Conservation (phyloP, 2,888 invertebrate genomes). For the Lysandra coridon region DNA sequence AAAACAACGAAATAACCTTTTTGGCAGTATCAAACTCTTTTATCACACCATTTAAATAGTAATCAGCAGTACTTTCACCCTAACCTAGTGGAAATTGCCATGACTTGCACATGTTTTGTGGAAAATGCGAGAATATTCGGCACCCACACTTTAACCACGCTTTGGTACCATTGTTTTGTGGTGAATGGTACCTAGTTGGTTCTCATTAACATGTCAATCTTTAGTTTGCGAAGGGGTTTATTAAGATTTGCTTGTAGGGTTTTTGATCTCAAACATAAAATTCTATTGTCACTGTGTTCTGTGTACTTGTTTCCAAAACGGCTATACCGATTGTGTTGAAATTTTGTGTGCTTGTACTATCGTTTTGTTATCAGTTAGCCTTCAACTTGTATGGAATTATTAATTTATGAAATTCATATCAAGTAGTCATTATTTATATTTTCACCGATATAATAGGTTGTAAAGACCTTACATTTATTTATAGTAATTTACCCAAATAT, state of each 20-base stretch:
- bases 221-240: background rate
- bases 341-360: too few relatives aligned
- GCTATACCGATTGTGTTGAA: too few relatives aligned
- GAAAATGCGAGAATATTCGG: background rate
- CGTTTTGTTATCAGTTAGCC: too few relatives aligned
- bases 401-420: background rate
- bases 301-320: background rate
- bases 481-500: background rate
- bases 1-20: too few relatives aligned
- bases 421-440: background rate
- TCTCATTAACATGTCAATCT: background rate
- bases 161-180: background rate
- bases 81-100: background rate
- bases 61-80: slow-evolving; percentile 2
- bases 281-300: too few relatives aligned
- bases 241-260: too few relatives aligned
- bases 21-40: background rate
- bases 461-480: background rate
- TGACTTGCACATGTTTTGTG: slow-evolving; percentile 8
- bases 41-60: background rate
- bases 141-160: background rate
- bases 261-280: too few relatives aligned
- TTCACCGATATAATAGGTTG: background rate
- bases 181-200: background rate
- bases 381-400: background rate